Evolutionary conservation across 2,797 vertebrate species (phyloP), one percentile per base, ranked within the genome.

Genomic region (Lepus townsendii): DNA sequence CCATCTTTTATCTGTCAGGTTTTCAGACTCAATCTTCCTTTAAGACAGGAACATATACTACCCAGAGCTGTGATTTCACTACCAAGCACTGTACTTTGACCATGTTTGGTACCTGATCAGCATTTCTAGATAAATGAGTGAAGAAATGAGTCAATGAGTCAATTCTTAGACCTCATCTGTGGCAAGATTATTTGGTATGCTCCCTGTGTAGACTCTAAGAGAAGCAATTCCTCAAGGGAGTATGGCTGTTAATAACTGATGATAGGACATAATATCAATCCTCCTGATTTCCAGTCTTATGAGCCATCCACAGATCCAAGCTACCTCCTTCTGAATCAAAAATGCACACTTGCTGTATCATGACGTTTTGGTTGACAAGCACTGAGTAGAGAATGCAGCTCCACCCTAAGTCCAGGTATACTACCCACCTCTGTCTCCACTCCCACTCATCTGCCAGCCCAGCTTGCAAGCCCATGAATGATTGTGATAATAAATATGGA

Each of bases 301-400:
- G 7, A 24, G 60, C 7, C 7, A 32, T 22, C 17, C 57, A 57
- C 7, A 19, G 17, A 2, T 30, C 32, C 30, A 24, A 13, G 47
- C 22, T 88, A 14, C 14, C 38, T 57, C 50, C 27, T 80, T 11
- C 0, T 76, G 24, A 52, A 85, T 24, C 14, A 68, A 38, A 57
- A 3, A 83, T 5, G 9, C 4, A 0, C 7, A 24, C 22, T 3
- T 60, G 26, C 66, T 60, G 19, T 4, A 24, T 52, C 42, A 1
- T 27, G 57, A 2, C 0, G 7, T 1, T 0, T 1, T 26, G 7
- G 30, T 1, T 32, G 54, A n/a, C 5, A 72, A 72, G 26, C 0
- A 0, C 47, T 2, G 6, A 50, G 19, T 11, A 12, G 68, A 17
- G 0, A 0, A 7, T 78, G 24, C 32, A 72, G 20, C 65, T 27